Percentiles rank a stretch among this genome's conserved stretches.
phyloP scores from a whole-genome alignment of 92 coral and sea anemone species.

The Zoanthus gigantus region DNA sequence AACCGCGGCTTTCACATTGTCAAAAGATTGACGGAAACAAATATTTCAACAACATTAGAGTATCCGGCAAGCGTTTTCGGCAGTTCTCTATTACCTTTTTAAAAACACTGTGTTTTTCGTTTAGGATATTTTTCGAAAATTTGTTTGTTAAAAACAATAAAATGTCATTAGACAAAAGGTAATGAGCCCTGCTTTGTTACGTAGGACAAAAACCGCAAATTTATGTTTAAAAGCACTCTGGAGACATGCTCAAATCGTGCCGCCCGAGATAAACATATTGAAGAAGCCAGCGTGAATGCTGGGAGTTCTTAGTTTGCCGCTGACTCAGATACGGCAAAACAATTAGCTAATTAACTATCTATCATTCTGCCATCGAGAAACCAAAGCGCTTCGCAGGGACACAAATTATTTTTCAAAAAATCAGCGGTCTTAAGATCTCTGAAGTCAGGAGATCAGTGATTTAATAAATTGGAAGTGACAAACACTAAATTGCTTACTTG shows the following conservation, averaged over 20 bases:
- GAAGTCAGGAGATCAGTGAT: background rate
- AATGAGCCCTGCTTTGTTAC: background rate
- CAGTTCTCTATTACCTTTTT: background rate
- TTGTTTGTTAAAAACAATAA: background rate
- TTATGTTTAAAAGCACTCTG: constrained; percentile 11
- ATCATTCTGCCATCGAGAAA: constrained; percentile 41
- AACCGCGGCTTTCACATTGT: constrained; percentile 80
- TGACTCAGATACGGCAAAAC: constrained; percentile 42
- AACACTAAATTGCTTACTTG: background rate
- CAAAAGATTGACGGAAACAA: constrained; percentile 81
- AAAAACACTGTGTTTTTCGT: constrained; percentile 25
- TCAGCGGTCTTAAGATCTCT: background rate
- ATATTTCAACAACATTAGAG: constrained; percentile 40
- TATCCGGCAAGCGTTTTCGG: constrained; percentile 37
- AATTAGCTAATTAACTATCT: constrained; percentile 53
- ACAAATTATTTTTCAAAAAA: constrained; percentile 12
- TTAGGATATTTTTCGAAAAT: background rate
- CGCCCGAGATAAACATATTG: constrained; percentile 54
- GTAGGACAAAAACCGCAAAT: constrained; percentile 2
- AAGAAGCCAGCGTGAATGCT: constrained; percentile 46
- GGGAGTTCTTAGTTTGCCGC: constrained; percentile 50
- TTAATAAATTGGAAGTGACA: background rate
- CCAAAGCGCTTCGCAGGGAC: constrained; percentile 25
- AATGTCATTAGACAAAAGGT: background rate
- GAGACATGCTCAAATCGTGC: constrained; percentile 40